A percentile compares a stretch with the other conserved stretches of the same genome.
These are phyloP conservation scores for Arizona elegans DNA, from an alignment of 2,113 vertebrate species.

Conservation along the genomic window DNA sequence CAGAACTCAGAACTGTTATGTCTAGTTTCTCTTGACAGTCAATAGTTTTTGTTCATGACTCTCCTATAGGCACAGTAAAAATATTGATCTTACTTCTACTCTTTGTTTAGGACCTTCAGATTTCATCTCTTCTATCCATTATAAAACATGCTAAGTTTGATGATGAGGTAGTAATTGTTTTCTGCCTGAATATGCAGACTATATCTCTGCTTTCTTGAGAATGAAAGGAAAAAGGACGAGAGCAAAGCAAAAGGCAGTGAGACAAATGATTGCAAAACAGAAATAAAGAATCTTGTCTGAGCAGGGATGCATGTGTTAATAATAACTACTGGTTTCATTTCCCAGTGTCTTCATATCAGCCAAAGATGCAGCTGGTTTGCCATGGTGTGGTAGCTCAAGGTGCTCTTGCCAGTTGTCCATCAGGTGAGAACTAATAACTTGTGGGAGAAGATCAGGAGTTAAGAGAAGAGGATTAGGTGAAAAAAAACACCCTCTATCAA, in stretches of 20 bases:
- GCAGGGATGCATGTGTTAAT: not conserved
- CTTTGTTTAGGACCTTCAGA: not conserved
- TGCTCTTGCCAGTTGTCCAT: constrained; percentile 28
- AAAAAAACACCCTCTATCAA: not conserved
- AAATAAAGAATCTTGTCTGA: not conserved
- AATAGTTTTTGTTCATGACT: not conserved
- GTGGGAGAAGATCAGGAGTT: not conserved
- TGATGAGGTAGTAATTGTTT: not conserved
- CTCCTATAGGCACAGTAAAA: not conserved
- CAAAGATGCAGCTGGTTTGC: not conserved
- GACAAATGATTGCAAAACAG: not conserved
- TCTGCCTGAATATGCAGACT: not conserved
- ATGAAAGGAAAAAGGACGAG: too few relatives aligned
- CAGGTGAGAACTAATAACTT: constrained; percentile 23
- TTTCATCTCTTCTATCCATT: not conserved
- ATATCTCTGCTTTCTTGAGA: not conserved
- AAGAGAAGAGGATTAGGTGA: not conserved
- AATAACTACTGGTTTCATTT: not conserved
- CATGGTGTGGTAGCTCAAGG: not conserved
- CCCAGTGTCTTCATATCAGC: not conserved
- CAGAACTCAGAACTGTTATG: not conserved
- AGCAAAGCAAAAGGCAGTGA: not conserved
- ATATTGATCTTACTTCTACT: not conserved
- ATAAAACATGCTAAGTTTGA: not conserved
- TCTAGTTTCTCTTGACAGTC: not conserved